Conservation (phyloP, 2,113 vertebrate genomes). For the Strigops habroptila region DNA sequence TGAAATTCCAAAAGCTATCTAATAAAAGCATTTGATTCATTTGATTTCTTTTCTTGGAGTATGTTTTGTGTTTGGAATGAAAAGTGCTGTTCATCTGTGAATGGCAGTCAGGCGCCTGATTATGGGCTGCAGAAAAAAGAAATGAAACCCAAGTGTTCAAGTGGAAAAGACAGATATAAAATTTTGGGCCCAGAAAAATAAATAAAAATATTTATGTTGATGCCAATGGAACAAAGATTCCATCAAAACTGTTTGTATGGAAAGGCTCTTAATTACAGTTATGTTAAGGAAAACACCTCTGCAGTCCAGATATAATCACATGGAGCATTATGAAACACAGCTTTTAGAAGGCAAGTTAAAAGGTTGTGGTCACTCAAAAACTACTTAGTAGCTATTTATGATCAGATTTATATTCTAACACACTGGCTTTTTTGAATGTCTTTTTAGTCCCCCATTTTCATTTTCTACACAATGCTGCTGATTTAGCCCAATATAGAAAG, state of each 20-base stretch:
- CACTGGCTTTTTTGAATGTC: not conserved
- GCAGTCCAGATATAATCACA: not conserved
- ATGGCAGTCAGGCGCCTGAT: fast-evolving
- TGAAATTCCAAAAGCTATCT: not conserved
- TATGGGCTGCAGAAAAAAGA: not conserved
- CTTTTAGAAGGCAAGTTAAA: not conserved
- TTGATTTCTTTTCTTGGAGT: not conserved
- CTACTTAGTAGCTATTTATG: not conserved
- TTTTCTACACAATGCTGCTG: not conserved
- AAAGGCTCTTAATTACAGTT: not conserved
- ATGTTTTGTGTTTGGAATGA: not conserved
- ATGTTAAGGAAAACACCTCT: not conserved
- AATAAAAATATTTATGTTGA: not conserved
- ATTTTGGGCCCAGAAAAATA: not conserved
- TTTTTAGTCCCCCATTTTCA: not conserved
- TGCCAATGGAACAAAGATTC: not conserved
- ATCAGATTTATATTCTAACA: not conserved
- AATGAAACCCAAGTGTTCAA: not conserved
- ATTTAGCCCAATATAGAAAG: not conserved
- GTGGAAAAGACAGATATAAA: not conserved
- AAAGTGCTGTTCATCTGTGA: not conserved
- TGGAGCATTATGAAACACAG: not conserved
- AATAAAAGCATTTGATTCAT: not conserved
- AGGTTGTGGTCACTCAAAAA: not conserved
- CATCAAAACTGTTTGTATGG: not conserved